phyloP scores from a whole-genome alignment of 2,888 invertebrate species.

The Amiota minor region DNA sequence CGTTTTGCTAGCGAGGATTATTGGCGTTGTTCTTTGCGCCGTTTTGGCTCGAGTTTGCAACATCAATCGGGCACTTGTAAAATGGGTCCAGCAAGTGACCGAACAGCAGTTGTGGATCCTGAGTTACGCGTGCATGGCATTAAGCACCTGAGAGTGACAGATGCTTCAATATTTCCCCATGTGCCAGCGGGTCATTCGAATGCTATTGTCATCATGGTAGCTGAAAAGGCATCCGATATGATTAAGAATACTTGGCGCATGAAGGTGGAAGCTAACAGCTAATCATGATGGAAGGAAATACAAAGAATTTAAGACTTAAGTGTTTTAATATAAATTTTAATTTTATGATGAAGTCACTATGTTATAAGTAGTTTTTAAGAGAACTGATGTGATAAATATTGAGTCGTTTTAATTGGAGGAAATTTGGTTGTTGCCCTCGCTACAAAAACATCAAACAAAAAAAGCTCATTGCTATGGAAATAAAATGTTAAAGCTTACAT shows the following conservation, averaged over 20 bases:
- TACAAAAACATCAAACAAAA: no score
- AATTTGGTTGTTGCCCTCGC: no score
- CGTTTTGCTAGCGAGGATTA: slow-evolving; percentile 80
- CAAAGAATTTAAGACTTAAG: not conserved
- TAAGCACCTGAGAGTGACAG: slow-evolving; percentile 75
- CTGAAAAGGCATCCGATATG: slow-evolving; percentile 77
- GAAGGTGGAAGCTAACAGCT: slow-evolving; percentile 24
- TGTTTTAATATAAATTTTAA: not conserved
- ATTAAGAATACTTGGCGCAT: slow-evolving; percentile 74
- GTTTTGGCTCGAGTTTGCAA: slow-evolving; percentile 82
- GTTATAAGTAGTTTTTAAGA: slow-evolving; percentile 12
- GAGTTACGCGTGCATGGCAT: slow-evolving; percentile 77
- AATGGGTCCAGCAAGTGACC: slow-evolving; percentile 78
- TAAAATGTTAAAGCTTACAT: no score
- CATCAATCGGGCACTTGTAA: slow-evolving; percentile 82
- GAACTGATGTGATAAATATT: slow-evolving; percentile 7
- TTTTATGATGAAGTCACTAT: slow-evolving; percentile 6
- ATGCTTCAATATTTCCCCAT: slow-evolving; percentile 78
- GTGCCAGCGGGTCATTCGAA: slow-evolving; percentile 77
- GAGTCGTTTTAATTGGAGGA: no score
- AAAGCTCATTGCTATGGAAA: no score
- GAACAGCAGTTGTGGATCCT: slow-evolving; percentile 78
- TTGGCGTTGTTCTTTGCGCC: slow-evolving; percentile 83
- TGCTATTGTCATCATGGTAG: slow-evolving; percentile 77
- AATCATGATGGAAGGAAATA: not conserved